Percentiles rank a stretch among this genome's conserved stretches.
These are phyloP conservation scores for Lepeophtheirus salmonis DNA, from an alignment of 1,140 invertebrate species.

Conservation along the genomic window DNA sequence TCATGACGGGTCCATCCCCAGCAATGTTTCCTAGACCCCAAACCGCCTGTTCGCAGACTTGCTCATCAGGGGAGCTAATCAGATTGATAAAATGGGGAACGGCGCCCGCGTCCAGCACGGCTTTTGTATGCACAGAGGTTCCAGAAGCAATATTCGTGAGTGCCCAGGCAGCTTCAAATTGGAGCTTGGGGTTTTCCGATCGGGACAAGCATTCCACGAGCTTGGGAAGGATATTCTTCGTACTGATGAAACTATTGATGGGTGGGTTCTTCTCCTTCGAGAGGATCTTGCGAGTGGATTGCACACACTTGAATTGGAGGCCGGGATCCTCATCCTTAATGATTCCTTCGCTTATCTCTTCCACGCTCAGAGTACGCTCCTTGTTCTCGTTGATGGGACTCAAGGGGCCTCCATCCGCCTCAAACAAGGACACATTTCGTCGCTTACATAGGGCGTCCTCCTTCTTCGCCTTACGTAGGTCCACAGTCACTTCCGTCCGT, in stretches of 20 bases:
- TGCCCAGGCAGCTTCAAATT: constrained; percentile 96
- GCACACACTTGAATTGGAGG: constrained; percentile 42
- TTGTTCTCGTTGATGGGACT: constrained; percentile 28
- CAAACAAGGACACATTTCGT: constrained; percentile 50
- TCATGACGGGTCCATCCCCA: constrained; percentile 33
- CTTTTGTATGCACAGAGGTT: constrained; percentile 66
- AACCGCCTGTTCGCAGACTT: constrained; percentile 85
- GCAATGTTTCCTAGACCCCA: constrained; percentile 97
- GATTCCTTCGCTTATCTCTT: constrained; percentile 32
- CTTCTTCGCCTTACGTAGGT: constrained; percentile 75
- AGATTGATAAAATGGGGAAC: constrained; percentile 17
- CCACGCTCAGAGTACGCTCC: constrained; percentile 20
- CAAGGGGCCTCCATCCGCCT: constrained; percentile 30
- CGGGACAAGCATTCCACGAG: constrained; percentile 13
- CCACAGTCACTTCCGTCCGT: constrained; percentile 64
- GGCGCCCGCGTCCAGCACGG: constrained; percentile 43
- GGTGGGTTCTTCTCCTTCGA: constrained; percentile 82
- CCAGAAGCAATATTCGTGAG: constrained; percentile 95
- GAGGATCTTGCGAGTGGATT: constrained; percentile 65
- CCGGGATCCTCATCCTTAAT: constrained; percentile 37
- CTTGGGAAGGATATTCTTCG: constrained; percentile 56
- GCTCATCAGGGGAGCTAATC: constrained; percentile 30
- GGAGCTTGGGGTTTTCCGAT: constrained; percentile 49
- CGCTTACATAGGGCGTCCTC: constrained; percentile 90
- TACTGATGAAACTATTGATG: constrained; percentile 66